Base-by-base conservation (phyloP, 2,888 invertebrate genomes). In the Epsilonema sp. region DNA sequence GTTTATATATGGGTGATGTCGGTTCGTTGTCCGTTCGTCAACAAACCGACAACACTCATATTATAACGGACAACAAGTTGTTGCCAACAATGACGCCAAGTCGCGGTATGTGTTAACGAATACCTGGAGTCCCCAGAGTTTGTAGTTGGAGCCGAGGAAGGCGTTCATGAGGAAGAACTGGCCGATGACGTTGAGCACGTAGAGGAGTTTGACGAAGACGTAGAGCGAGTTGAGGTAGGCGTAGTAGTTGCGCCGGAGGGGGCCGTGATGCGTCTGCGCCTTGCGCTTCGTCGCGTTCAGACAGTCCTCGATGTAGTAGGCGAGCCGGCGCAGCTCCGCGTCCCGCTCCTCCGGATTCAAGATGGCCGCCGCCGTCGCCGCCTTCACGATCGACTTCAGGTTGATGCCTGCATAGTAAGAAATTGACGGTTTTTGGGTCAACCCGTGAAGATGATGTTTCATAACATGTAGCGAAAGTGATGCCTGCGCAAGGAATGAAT, bases 151-250 rank as follows among this genome's bases (percentile, higher is more conserved):
- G 36, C 62, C 62, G 37, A 65, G 61, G 55, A 64, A 65, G 39
- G 46, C 53, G 55, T 65, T 62, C 49, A 65, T 52, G 26, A 65
- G 52, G 45, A 56, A 52, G 49, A 65, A 59, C 49, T 65, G 65
- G 5, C 55, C 48, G 26, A 61, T 42, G 21, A 64, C 57, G 49
- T 65, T 66, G 48, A 49, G 40, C 16, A 64, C 45, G 51, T 56
- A 55, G 2, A 55, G 42, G 4, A 48, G 13, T 44, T 54, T 55
- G 16, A 44, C 37, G 23, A 55, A 19, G n/a, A 49, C 22, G 38
- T 54, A 54, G 5, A 54, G 22, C 11, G 37, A 44, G 19, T 45
- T 48, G 3, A 55, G 31, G 42, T 51, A 55, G 43, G 51, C 48
- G 37, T 54, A 54, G 39, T 53, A 50, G 13, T 20, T 5, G 5